Evolutionary conservation across 2,113 vertebrate species (phyloP).

Genomic region (Centrocercus urophasianus): DNA sequence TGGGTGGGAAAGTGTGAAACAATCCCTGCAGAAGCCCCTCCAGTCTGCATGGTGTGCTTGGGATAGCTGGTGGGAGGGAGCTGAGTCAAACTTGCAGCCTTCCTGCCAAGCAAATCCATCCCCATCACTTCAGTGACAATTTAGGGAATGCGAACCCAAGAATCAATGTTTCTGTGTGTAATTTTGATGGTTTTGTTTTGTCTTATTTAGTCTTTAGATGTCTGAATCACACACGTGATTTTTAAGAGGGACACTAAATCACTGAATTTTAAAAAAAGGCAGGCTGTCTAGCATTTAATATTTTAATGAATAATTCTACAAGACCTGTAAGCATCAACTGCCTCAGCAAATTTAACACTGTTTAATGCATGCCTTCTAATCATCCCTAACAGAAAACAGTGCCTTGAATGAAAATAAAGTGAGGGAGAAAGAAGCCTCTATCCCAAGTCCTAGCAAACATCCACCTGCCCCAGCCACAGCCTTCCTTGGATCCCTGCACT

Average conservation of each 20-base stretch:
- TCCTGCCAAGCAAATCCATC: not conserved
- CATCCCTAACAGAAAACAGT: not conserved
- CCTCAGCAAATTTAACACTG: slow-evolving; percentile 20
- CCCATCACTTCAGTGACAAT: not conserved
- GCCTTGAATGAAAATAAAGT: not conserved
- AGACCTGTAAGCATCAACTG: slow-evolving; percentile 14
- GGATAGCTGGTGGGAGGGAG: not conserved
- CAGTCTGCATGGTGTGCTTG: not conserved
- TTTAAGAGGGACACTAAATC: slow-evolving; percentile 13
- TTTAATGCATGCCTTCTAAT: slow-evolving; percentile 18
- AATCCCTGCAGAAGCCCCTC: not conserved
- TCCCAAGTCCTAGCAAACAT: not conserved
- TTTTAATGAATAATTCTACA: slow-evolving; percentile 39
- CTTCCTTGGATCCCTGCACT: not conserved
- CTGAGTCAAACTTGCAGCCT: not conserved
- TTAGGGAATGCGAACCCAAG: not conserved
- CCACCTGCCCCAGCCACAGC: not conserved
- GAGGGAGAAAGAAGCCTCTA: not conserved
- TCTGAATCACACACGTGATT: not conserved
- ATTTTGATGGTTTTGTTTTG: slow-evolving; percentile 11
- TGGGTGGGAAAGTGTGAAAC: not conserved
- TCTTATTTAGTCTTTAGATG: not conserved
- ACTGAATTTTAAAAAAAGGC: not conserved
- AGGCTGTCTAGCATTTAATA: slow-evolving; percentile 36
- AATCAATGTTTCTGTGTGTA: not conserved